phyloP scores from a whole-genome alignment of 23 tunicate species.

The Phallusia fumigata region DNA sequence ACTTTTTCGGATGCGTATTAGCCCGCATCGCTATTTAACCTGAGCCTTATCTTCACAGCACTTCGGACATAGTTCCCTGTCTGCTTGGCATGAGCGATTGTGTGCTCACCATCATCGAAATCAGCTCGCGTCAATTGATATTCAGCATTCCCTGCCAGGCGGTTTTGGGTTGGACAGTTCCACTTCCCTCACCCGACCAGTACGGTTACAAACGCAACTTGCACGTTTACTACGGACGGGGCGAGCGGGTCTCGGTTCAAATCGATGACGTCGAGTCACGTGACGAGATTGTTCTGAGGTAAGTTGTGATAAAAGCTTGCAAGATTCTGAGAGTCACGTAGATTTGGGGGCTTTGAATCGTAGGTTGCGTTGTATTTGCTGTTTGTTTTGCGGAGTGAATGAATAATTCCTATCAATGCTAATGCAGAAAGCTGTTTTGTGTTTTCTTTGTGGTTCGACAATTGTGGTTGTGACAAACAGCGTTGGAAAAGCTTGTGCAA shows the following conservation, averaged over 20 bases:
- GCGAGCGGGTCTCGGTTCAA: constrained; percentile 64
- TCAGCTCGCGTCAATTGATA: constrained; percentile 46
- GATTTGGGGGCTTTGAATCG: too few relatives aligned
- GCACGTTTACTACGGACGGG: constrained; percentile 79
- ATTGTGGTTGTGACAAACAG: too few relatives aligned
- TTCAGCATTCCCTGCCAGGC: constrained; percentile 96
- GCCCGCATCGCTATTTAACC: too few relatives aligned
- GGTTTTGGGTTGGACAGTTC: constrained; percentile 80
- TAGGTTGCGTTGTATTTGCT: too few relatives aligned
- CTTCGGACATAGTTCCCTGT: constrained; percentile 56
- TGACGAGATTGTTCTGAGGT: constrained; percentile 59
- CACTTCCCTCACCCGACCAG: constrained; percentile 22
- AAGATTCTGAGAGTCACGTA: too few relatives aligned
- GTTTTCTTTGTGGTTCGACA: too few relatives aligned
- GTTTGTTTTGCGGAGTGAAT: too few relatives aligned
- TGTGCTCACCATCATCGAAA: constrained; percentile 50
- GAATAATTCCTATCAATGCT: too few relatives aligned
- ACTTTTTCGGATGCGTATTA: too few relatives aligned
- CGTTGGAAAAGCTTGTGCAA: too few relatives aligned
- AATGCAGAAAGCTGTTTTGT: too few relatives aligned
- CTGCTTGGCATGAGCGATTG: constrained; percentile 80
- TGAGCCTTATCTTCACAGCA: constrained; percentile 22
- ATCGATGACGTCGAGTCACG: constrained; percentile 33
- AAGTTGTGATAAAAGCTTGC: neutral
- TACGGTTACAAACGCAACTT: constrained; percentile 36